Evolutionary conservation across 2,113 vertebrate species (phyloP).

Genomic region (Mastomys coucha): DNA sequence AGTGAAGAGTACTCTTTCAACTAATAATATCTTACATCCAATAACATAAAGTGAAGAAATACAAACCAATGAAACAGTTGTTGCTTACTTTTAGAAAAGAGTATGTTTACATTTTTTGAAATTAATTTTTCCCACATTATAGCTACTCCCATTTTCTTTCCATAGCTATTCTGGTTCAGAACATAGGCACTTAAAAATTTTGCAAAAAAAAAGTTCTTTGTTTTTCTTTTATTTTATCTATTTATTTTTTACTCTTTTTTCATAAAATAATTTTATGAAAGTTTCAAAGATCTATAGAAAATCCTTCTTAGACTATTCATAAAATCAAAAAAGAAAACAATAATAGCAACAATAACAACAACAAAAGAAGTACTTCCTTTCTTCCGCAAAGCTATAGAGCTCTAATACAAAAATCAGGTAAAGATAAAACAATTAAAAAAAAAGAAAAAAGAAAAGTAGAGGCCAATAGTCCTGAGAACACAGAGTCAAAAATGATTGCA

Average conservation of each 20-base stretch:
- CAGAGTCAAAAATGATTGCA: background rate
- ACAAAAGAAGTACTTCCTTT: background rate
- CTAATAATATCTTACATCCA: constrained; percentile 53
- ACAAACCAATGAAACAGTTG: constrained; percentile 54
- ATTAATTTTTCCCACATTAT: constrained; percentile 65
- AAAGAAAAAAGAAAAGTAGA: background rate
- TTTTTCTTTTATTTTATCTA: background rate
- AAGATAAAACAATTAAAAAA: background rate
- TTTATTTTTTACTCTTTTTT: background rate
- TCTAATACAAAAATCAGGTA: background rate
- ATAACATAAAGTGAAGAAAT: constrained; percentile 23
- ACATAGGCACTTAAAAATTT: constrained; percentile 65
- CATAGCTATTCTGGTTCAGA: constrained; percentile 50
- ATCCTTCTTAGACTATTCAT: background rate
- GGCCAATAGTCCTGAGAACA: background rate
- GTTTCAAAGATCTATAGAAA: background rate
- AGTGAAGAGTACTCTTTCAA: constrained; percentile 35
- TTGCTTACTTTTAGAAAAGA: constrained; percentile 60
- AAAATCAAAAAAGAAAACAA: background rate
- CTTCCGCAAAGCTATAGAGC: background rate
- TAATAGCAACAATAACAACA: background rate
- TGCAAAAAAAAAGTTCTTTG: constrained; percentile 59
- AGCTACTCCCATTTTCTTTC: constrained; percentile 48
- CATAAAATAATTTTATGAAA: background rate
- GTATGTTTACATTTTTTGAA: constrained; percentile 62